Conservation (phyloP, 2,888 invertebrate genomes). For the Drepanosiphum platanoidis region DNA sequence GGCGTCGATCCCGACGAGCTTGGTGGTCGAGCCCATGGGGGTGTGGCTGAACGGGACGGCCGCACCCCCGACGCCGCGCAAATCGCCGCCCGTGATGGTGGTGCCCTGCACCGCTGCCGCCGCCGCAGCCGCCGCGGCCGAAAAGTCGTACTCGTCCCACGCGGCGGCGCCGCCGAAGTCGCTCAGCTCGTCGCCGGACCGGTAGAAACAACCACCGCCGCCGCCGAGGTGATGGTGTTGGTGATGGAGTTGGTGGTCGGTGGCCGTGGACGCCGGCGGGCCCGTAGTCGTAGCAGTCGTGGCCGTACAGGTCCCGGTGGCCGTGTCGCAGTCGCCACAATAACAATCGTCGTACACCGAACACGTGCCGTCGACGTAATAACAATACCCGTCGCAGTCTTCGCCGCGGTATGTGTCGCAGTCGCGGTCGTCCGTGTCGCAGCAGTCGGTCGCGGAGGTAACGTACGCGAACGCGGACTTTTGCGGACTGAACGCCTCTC, state of each 20-base stretch:
- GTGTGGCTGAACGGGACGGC: constrained; percentile 64
- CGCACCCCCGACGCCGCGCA: constrained; percentile 61
- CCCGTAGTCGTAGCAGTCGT: constrained; percentile 7
- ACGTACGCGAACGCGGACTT: constrained; percentile 36
- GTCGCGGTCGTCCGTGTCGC: not conserved
- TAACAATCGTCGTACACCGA: constrained; percentile 4
- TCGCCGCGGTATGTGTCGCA: not conserved
- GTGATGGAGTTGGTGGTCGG: not conserved
- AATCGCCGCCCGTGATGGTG: constrained; percentile 29
- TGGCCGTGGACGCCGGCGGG: not conserved
- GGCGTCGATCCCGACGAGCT: constrained; percentile 64
- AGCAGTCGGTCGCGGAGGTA: not conserved
- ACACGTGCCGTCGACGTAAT: not conserved
- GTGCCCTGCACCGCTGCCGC: not conserved
- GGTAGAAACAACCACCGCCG: not conserved
- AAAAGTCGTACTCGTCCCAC: constrained; percentile 27
- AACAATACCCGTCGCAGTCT: not conserved
- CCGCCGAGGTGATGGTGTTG: too few species aligned
- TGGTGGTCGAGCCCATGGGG: constrained; percentile 66
- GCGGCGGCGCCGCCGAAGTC: not conserved
- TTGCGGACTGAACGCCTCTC: constrained; percentile 48
- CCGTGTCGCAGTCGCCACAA: constrained; percentile 17
- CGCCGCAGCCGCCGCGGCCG: not conserved
- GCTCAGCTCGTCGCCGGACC: not conserved
- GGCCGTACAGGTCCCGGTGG: not conserved